phyloP scores from a whole-genome alignment of 1,140 invertebrate species.

The Listronotus bonariensis region DNA sequence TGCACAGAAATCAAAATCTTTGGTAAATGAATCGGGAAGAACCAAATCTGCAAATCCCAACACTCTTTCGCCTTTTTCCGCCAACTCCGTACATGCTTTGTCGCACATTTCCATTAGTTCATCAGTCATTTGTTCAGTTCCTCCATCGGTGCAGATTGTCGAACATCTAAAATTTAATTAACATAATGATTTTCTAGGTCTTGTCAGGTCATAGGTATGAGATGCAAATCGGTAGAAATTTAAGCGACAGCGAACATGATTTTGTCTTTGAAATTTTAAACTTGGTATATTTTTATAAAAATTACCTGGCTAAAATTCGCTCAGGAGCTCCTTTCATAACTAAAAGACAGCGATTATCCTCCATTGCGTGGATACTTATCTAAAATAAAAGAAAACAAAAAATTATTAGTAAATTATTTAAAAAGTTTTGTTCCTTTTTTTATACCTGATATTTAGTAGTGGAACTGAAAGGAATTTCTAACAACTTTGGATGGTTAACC shows the following conservation, averaged over 20 bases:
- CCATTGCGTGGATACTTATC: slow-evolving; percentile 48
- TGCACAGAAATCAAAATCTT: slow-evolving; percentile 63
- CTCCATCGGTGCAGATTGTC: slow-evolving; percentile 71
- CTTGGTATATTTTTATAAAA: neutral
- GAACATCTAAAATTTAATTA: slow-evolving; percentile 63
- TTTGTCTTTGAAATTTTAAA: neutral
- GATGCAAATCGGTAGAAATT: neutral
- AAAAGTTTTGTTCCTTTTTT: too few relatives aligned
- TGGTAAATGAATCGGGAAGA: slow-evolving; percentile 57
- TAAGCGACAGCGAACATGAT: too few relatives aligned
- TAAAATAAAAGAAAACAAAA: slow-evolving; percentile 28
- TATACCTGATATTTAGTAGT: slow-evolving; percentile 62
- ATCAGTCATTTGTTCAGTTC: slow-evolving; percentile 64
- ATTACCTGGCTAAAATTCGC: slow-evolving; percentile 70
- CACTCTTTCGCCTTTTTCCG: slow-evolving; percentile 85
- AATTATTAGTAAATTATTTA: too few relatives aligned
- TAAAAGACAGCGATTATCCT: slow-evolving; percentile 58
- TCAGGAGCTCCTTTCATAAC: slow-evolving; percentile 95
- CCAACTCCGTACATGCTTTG: slow-evolving; percentile 76
- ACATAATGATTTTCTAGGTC: neutral
- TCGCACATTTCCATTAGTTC: slow-evolving; percentile 57
- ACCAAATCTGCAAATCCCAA: slow-evolving; percentile 78
- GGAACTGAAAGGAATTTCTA: slow-evolving; percentile 82
- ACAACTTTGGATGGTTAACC: slow-evolving; percentile 69
- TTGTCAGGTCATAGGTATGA: neutral